These are phyloP conservation scores for Syritta pipiens DNA, from an alignment of 2,888 invertebrate genomes.

Conservation along the genomic window DNA sequence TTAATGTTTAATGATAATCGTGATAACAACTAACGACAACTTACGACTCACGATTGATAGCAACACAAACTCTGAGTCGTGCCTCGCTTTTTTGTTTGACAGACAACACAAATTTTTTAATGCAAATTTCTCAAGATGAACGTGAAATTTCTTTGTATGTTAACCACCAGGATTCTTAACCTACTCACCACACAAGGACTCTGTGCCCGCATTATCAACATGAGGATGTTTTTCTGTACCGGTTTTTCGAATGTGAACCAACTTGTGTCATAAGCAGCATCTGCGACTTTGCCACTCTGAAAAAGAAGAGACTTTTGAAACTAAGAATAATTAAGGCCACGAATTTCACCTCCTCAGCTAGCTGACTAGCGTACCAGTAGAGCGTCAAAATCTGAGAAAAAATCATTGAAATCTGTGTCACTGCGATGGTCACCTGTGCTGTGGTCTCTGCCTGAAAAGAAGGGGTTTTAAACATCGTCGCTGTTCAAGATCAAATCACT, in stretches of 20 bases:
- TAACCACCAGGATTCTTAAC: no score
- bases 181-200: constrained; percentile 74
- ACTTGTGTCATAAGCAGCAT: constrained; percentile 75
- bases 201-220: constrained; percentile 76
- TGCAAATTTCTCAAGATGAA: no score
- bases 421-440: constrained; percentile 74
- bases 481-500: not conserved
- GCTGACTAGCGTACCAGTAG: constrained; percentile 77
- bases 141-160: no score
- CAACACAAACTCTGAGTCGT: no score
- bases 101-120: no score
- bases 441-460: constrained; percentile 73
- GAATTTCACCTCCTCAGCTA: constrained; percentile 73
- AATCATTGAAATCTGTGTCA: constrained; percentile 77
- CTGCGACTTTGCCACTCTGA: constrained; percentile 74
- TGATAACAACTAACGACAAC: no score
- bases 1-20: no score
- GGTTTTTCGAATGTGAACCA: constrained; percentile 73
- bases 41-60: no score
- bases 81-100: no score
- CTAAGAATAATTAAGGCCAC: not conserved
- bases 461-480: not conserved
- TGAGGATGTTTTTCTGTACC: constrained; percentile 72
- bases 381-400: constrained; percentile 76
- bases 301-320: not conserved